phyloP scores from a whole-genome alignment of 2,797 vertebrate genomes.

The Gallinago nigripennis region DNA sequence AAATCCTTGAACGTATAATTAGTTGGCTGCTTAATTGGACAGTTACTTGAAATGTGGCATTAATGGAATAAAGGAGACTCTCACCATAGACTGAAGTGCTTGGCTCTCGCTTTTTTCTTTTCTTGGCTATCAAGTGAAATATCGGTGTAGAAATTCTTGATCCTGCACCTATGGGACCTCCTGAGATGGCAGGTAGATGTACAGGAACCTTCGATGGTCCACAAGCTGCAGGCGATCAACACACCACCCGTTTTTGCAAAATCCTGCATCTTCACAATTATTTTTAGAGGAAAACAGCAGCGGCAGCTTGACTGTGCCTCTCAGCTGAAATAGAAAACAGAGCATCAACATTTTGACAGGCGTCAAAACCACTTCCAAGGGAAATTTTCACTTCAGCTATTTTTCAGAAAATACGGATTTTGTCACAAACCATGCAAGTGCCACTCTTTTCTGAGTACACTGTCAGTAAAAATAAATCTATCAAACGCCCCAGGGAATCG shows the following conservation, averaged over 20 bases:
- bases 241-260: neutral
- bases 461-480: neutral
- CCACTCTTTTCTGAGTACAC: neutral
- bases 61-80: neutral
- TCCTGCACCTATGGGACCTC: neutral
- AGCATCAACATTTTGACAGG: neutral
- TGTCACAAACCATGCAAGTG: neutral
- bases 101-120: neutral
- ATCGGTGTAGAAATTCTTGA: neutral
- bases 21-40: neutral
- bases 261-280: neutral
- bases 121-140: rapidly evolving
- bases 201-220: neutral
- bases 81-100: neutral
- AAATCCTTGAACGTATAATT: rapidly evolving
- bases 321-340: neutral
- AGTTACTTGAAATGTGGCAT: neutral
- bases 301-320: neutral
- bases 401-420: neutral
- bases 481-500: neutral
- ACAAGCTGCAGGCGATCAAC: neutral
- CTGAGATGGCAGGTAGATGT: neutral
- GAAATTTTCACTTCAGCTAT: neutral
- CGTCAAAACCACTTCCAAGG: neutral
- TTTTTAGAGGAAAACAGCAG: neutral